Evolutionary conservation across 2,888 invertebrate species (phyloP).

Genomic region (Drosophila kanekoi): DNA sequence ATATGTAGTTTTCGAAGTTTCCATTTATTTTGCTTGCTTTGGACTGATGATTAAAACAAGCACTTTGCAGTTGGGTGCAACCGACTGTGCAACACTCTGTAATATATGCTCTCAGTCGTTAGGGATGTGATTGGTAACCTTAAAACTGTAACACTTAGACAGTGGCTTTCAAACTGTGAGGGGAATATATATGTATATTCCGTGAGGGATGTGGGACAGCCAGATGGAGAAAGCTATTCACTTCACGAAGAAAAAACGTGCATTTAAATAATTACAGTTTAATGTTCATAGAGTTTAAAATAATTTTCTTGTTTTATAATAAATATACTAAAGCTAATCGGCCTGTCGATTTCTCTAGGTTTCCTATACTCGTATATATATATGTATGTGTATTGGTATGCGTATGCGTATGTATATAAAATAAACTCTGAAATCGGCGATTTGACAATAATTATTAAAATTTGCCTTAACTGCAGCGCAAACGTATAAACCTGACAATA

Average conservation of each 20-base stretch:
- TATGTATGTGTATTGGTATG: conserved; percentile 29
- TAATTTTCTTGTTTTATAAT: conserved; percentile 36
- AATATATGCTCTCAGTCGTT: not conserved
- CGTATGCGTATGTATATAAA: conserved; percentile 53
- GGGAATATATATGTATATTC: no score
- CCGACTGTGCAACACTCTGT: not conserved
- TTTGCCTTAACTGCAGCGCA: conserved; percentile 9
- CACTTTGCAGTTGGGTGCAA: not conserved
- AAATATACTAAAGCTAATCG: conserved; percentile 75
- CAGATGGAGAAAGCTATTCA: no score
- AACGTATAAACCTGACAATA: conserved; percentile 46
- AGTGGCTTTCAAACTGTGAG: conserved; percentile 4
- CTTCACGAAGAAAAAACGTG: no score
- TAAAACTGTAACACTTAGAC: not conserved
- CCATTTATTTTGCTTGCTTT: conserved; percentile 39
- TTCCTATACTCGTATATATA: conserved; percentile 34
- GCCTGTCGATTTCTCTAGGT: conserved; percentile 48
- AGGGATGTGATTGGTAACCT: not conserved
- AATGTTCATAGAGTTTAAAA: conserved; percentile 28
- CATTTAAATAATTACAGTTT: conserved; percentile 49
- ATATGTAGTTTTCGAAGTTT: conserved; percentile 14
- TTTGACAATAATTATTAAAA: conserved; percentile 32
- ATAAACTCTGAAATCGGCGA: conserved; percentile 66
- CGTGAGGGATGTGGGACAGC: not conserved
- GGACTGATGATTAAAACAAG: conserved; percentile 48